These are phyloP conservation scores for Brachionus angularis DNA, from an alignment of 1,140 invertebrate species.

Conservation along the genomic window DNA sequence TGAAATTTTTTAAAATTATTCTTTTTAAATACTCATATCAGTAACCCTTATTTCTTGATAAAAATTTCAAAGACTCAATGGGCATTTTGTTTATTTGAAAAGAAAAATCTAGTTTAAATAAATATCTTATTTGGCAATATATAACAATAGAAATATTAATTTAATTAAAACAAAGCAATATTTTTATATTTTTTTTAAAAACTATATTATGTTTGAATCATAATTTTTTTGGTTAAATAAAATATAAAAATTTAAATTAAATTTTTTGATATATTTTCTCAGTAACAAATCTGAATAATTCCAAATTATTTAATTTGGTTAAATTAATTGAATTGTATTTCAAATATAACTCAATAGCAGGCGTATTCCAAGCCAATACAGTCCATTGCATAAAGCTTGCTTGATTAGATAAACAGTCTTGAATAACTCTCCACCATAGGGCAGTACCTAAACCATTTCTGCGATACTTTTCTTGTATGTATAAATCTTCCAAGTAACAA, in stretches of 20 bases:
- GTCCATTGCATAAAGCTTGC: constrained; percentile 39
- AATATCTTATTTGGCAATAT: too few species aligned
- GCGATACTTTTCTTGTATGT: constrained; percentile 31
- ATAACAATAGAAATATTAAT: too few species aligned
- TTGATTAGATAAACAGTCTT: constrained; percentile 24
- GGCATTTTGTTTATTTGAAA: too few species aligned
- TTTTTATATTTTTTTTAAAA: too few species aligned
- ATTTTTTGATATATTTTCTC: not conserved
- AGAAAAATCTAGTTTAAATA: too few species aligned
- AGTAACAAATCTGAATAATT: constrained; percentile 17
- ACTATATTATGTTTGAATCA: too few species aligned
- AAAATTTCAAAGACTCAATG: too few species aligned
- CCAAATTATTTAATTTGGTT: not conserved
- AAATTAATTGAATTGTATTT: not conserved
- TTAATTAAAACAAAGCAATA: too few species aligned
- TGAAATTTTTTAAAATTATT: too few species aligned
- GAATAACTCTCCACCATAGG: constrained; percentile 10
- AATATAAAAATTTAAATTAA: not conserved
- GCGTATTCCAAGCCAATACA: constrained; percentile 29
- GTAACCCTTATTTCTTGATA: too few species aligned
- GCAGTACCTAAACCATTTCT: constrained; percentile 5
- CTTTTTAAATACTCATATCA: too few species aligned
- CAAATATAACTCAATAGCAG: constrained; percentile 35
- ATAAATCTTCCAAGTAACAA: constrained; percentile 37
- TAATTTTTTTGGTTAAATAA: too few species aligned